These are phyloP conservation scores for Ataeniobius toweri DNA, from an alignment of 2,797 vertebrate species.

Conservation along the genomic window DNA sequence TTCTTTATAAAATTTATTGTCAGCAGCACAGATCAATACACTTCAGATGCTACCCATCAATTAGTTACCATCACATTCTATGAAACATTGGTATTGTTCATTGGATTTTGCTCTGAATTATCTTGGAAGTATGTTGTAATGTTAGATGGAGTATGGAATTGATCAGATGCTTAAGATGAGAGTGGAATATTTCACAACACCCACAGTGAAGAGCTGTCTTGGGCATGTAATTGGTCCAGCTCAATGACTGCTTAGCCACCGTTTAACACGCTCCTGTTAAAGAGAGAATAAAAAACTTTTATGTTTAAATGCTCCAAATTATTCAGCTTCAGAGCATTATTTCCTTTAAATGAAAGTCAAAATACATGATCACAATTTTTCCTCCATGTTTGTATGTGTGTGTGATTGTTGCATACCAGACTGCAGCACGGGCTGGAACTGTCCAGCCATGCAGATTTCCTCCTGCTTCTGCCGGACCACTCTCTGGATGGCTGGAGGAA, in stretches of 20 bases:
- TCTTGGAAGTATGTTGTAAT: neutral
- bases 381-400: neutral
- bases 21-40: constrained; percentile 26
- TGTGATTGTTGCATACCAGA: constrained; percentile 70
- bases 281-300: constrained; percentile 26
- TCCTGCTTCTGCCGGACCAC: constrained; percentile 89
- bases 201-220: constrained; percentile 1
- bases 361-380: too few relatives aligned
- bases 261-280: constrained; percentile 73
- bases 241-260: neutral
- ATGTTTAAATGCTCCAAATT: constrained; percentile 36
- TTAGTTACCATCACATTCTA: neutral
- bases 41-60: constrained; percentile 29
- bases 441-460: constrained; percentile 90
- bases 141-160: neutral
- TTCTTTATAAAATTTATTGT: constrained; percentile 71
- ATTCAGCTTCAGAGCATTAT: constrained; percentile 26
- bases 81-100: neutral
- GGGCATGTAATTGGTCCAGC: constrained; percentile 14
- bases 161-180: neutral
- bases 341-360: too few relatives aligned
- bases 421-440: constrained; percentile 92
- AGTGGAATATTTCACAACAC: neutral
- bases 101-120: neutral
- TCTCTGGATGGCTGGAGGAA: constrained; percentile 88